Conservation (phyloP, 2,888 invertebrate genomes). For the Polydrusus cervinus region DNA sequence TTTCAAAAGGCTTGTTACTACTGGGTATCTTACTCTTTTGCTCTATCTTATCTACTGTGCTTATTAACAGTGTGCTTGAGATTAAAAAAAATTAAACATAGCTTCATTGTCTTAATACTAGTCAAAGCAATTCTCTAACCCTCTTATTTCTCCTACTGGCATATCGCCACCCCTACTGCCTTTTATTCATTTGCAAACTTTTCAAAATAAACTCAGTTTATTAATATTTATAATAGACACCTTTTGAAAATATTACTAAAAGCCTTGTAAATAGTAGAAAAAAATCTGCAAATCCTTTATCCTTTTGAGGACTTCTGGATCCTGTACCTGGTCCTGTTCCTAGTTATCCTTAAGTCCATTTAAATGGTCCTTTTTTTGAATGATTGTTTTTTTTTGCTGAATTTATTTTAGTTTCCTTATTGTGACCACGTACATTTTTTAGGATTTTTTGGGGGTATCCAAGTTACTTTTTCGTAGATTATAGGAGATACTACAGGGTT, state of each 20-base stretch:
- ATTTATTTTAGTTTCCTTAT: slow-evolving; percentile 43
- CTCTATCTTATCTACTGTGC: background rate
- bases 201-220: background rate
- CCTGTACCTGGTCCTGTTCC: slow-evolving; percentile 65
- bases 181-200: background rate
- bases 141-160: no score
- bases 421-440: slow-evolving; percentile 43
- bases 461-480: background rate
- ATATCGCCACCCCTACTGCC: no score
- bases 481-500: background rate
- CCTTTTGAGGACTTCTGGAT: slow-evolving; percentile 70
- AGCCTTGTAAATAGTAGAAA: slow-evolving; percentile 48
- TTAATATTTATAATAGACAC: slow-evolving; percentile 33
- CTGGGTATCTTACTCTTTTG: slow-evolving; percentile 29
- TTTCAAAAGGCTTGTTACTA: slow-evolving; percentile 51
- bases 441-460: slow-evolving; percentile 9
- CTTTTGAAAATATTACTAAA: slow-evolving; percentile 59
- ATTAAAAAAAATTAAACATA: no score
- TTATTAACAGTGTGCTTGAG: no score
- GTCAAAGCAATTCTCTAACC: no score
- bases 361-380: slow-evolving; percentile 58
- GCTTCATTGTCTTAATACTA: no score
- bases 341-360: slow-evolving; percentile 57
- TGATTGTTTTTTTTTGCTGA: slow-evolving; percentile 56
- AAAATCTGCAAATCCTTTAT: slow-evolving; percentile 60